phyloP scores from a whole-genome alignment of 1,140 invertebrate genomes.

The Anoplophora glabripennis region DNA sequence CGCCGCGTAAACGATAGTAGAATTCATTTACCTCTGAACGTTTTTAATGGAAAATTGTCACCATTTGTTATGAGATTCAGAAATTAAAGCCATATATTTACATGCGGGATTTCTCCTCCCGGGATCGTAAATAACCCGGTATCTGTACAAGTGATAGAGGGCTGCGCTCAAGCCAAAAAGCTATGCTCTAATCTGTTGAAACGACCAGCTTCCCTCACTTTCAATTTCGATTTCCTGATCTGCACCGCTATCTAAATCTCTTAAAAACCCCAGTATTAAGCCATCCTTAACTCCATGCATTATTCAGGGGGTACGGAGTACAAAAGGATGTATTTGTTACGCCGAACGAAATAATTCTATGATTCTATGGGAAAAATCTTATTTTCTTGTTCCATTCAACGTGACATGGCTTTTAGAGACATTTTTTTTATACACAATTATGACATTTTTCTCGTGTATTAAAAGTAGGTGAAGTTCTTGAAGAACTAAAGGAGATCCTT shows the following conservation, averaged over 20 bases:
- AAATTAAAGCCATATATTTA: constrained; percentile 6
- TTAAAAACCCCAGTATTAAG: constrained; percentile 24
- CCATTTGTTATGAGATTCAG: neutral
- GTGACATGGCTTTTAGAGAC: too few relatives aligned
- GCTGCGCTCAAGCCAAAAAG: constrained; percentile 12
- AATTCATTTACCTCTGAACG: too few relatives aligned
- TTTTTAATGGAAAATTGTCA: neutral
- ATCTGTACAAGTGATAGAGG: constrained; percentile 21
- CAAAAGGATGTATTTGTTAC: too few relatives aligned
- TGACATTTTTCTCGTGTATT: too few relatives aligned
- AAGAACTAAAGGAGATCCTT: too few relatives aligned
- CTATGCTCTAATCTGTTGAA: constrained; percentile 25
- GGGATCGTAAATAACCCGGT: constrained; percentile 24
- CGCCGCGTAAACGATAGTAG: too few relatives aligned
- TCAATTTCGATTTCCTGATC: constrained; percentile 29
- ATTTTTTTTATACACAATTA: too few relatives aligned
- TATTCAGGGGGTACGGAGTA: too few relatives aligned
- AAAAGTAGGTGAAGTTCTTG: too few relatives aligned
- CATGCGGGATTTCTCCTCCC: neutral
- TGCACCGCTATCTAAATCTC: constrained; percentile 28
- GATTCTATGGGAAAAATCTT: too few relatives aligned
- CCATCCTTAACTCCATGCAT: constrained; percentile 8
- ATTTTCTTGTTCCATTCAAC: too few relatives aligned
- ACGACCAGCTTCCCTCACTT: constrained; percentile 27
- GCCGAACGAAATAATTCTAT: too few relatives aligned